These are phyloP conservation scores for Fistularia commersonii DNA, from an alignment of 2,797 vertebrate genomes.

Conservation along the genomic window DNA sequence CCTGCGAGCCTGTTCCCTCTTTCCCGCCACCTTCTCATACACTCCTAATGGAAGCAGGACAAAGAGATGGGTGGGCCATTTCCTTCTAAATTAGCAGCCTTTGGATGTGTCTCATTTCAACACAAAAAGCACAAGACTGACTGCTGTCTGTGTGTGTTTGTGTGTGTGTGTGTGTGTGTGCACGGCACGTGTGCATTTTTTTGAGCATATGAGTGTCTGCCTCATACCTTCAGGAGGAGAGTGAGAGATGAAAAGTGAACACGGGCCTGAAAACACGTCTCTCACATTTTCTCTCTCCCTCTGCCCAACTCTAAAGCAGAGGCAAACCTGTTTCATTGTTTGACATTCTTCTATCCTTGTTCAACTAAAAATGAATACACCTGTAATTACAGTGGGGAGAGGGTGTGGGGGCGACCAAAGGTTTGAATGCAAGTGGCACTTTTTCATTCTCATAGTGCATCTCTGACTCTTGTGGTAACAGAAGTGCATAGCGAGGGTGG, in stretches of 20 bases:
- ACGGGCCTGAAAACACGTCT: not conserved
- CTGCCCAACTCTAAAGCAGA: too few species aligned
- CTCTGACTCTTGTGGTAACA: too few species aligned
- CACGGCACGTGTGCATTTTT: too few species aligned
- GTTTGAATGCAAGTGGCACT: too few species aligned
- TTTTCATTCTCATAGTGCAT: too few species aligned
- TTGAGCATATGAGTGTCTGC: not conserved
- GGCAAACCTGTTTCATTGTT: too few species aligned
- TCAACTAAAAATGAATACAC: too few species aligned
- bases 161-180: too few species aligned
- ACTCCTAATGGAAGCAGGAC: slow-evolving; percentile 50
- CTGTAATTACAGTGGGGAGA: too few species aligned
- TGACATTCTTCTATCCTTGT: too few species aligned
- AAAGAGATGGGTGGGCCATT: slow-evolving; percentile 36
- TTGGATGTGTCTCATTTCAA: slow-evolving; percentile 52
- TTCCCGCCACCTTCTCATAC: slow-evolving; percentile 43
- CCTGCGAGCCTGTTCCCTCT: slow-evolving; percentile 21
- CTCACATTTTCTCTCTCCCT: not conserved
- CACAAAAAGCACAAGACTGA: slow-evolving; percentile 29
- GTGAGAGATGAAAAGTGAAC: not conserved
- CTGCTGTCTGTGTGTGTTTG: slow-evolving; percentile 6
- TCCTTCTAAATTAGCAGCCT: slow-evolving; percentile 54
- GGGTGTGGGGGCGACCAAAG: too few species aligned
- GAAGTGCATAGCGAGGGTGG: too few species aligned
- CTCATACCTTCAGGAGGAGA: not conserved